Evolutionary conservation across 2,888 invertebrate genomes (phyloP).

Genomic region (Chirona hameri): DNA sequence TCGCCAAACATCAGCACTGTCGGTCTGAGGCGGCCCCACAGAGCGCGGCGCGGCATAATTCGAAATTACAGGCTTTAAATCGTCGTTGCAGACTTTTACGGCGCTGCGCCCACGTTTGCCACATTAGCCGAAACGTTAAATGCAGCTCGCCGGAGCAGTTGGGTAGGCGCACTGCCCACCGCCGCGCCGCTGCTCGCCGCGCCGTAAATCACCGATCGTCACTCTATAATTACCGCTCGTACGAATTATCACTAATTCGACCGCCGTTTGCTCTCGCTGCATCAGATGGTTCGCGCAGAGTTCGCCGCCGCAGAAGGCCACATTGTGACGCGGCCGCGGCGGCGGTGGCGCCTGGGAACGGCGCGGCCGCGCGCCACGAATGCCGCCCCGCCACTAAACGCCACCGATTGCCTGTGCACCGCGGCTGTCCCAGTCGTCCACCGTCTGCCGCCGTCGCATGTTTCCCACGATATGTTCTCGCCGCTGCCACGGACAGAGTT

Average conservation of each 20-base stretch:
- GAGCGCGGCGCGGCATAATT: neutral
- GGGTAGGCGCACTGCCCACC: conserved; percentile 44
- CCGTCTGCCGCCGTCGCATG: neutral
- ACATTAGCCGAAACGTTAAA: conserved; percentile 12
- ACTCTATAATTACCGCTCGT: conserved; percentile 43
- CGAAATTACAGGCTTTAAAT: conserved; percentile 23
- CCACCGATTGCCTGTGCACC: neutral
- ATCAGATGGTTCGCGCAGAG: neutral
- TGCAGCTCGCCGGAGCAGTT: conserved; percentile 38
- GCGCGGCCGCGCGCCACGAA: neutral
- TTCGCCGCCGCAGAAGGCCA: neutral
- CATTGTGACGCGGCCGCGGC: conserved; percentile 1
- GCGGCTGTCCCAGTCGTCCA: neutral
- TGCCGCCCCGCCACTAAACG: neutral
- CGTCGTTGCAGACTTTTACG: neutral
- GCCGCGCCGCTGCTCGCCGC: conserved; percentile 55
- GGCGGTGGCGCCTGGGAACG: neutral
- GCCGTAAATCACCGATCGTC: conserved; percentile 46
- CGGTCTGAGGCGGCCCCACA: neutral
- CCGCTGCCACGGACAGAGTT: neutral
- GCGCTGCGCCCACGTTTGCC: conserved; percentile 4
- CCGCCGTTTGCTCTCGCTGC: neutral
- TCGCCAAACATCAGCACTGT: neutral
- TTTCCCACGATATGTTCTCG: neutral
- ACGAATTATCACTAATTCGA: neutral